Base-by-base conservation (phyloP, 2,888 invertebrate species). In the Nebria brevicollis region DNA sequence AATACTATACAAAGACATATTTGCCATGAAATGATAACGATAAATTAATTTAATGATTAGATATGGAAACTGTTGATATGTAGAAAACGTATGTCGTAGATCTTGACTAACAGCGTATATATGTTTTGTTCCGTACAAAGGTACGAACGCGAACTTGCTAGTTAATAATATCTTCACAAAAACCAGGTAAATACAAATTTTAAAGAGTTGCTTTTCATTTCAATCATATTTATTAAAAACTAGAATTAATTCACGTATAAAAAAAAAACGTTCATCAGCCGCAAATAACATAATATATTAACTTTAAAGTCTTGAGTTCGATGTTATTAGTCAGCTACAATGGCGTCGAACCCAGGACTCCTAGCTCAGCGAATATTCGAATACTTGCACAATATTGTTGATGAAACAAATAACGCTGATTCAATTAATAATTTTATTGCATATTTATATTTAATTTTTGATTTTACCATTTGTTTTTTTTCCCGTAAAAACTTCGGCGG, bases 311-410 rank as follows among this genome's bases (percentile, higher is more conserved):
- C 73, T 66, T 72, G 25, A 73, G 77, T 81, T 81, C 81, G 73
- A 77, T 81, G 15, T 42, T 13, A 43, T 73, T 73, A 26, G 73
- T 70, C 8, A 20, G 34, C 66, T 73, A 72, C 68, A 20, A 81
- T 81, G 81, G 81, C 81, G 81, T 81, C 81, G 81, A 81, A 81
- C 81, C 43, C 20, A 66, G 42, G 15, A 66, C 81, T 73, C 20
- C 64, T 75, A 80, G 72, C 20, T 80, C 20, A 43, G 73, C 41
- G 65, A 73, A 72, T 26, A 54, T 54, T 54, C 13, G 13, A 54
- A 54, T 54, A 54, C 54, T 54, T 54, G 54, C 54, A 13, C 4
- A 54, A 54, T 54, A 54, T 54, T 54, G 54, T 54, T 54, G 54
- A 54, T 13, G 54, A 11, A 54, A 54, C 13, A 54, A 3, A 8